phyloP scores from a whole-genome alignment of 2,888 invertebrate genomes.

The Octodonta nipae region DNA sequence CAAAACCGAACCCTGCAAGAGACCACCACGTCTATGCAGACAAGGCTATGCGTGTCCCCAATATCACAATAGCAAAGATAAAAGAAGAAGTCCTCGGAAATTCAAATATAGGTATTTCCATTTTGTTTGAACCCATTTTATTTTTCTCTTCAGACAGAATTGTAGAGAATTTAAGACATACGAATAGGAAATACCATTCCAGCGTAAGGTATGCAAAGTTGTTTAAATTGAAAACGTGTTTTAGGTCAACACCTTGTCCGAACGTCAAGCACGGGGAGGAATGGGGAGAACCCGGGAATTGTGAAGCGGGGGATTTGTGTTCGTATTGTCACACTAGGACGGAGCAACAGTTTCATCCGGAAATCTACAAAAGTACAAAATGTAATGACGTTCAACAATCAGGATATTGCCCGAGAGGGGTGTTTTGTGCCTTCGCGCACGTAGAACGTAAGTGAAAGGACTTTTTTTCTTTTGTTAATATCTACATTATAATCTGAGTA shows the following conservation, averaged over 20 bases:
- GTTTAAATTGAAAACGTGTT: no score
- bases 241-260: slow-evolving; percentile 91
- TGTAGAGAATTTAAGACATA: no score
- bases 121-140: no score
- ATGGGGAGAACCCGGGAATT: slow-evolving; percentile 97
- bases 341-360: slow-evolving; percentile 99
- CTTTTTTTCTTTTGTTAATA: no score
- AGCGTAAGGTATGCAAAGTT: no score
- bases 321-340: slow-evolving; percentile 97
- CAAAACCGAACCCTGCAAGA: slow-evolving; percentile 95
- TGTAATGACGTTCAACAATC: slow-evolving; percentile 99
- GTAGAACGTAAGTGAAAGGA: slow-evolving; percentile 89
- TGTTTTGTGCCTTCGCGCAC: slow-evolving; percentile 98
- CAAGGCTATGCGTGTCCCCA: slow-evolving; percentile 99
- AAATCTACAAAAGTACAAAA: slow-evolving; percentile 98
- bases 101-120: slow-evolving; percentile 82
- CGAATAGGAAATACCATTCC: no score
- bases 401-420: slow-evolving; percentile 93
- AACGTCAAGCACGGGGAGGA: slow-evolving; percentile 98
- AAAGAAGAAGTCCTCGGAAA: slow-evolving; percentile 73
- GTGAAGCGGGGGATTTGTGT: slow-evolving; percentile 90
- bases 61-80: slow-evolving; percentile 96
- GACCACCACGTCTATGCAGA: slow-evolving; percentile 91
- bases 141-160: no score
- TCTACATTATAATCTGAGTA: no score